Evolutionary conservation across 1,140 invertebrate species (phyloP), one percentile per base, ranked within the genome.

Genomic region (Dryas iulia): DNA sequence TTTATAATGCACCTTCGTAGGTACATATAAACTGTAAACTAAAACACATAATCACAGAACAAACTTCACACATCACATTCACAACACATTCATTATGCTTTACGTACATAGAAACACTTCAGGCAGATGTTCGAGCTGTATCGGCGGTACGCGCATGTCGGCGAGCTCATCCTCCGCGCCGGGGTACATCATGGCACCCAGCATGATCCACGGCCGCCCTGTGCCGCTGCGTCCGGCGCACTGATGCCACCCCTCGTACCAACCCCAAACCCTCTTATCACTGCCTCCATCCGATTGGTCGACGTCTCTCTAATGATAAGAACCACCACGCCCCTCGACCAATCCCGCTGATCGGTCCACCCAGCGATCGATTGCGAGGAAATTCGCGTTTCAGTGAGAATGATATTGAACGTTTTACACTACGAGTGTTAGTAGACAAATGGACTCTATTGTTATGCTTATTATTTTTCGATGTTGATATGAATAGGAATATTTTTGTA

Each of bases 71-170:
- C 66, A 69, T 61, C 72, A 78, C 73, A 65, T 58, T 74, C 74
- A 82, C 70, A 60, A 71, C 73, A 77, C 72, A 69, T n/a, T 56
- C 21, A 66, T 65, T 33, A n/a, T 6, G 18, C 33, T 54, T 61
- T 83, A 94, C 94, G 93, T 94, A 96, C 95, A 95, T 77, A 95
- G 92, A 70, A 96, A 93, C 84, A 96, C 94, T 83, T 96, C 94
- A 1, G 95, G 96, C 65, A 96, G 93, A 85, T 95, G 93, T 82
- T 96, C 95, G 69, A 96, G 87, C 77, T 95, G 94, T 77, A 95
- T 95, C 71, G 94, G 94, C 68, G 94, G 94, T 72, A 95, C 94
- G 79, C 94, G 92, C 80, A 93, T 91, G 81, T 92, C 91, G 53
- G 79, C 81, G 11, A 90, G 79, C 69, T 92, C 92, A n/a, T 82